phyloP scores from a whole-genome alignment of 2,888 invertebrate species.

The Himalopsyche anomala region DNA sequence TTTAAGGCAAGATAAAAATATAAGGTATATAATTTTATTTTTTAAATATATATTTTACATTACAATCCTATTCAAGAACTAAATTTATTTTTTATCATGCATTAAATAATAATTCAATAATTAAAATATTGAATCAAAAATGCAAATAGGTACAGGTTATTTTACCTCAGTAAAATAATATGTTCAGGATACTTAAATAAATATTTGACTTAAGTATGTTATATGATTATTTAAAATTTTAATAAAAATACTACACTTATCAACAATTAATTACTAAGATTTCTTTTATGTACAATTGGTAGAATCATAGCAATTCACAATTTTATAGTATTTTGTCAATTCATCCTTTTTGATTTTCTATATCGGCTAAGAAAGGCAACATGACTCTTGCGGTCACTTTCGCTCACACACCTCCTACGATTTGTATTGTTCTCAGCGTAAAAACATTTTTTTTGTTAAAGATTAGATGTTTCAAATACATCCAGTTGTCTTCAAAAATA shows the following conservation, averaged over 20 bases:
- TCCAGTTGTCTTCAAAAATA: neutral
- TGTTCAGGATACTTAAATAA: slow-evolving; percentile 13
- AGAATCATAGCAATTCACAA: slow-evolving; percentile 7
- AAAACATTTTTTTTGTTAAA: neutral
- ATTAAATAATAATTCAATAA: slow-evolving; percentile 49
- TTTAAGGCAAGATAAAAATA: slow-evolving; percentile 37
- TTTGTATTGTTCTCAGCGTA: too few relatives aligned
- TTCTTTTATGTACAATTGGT: slow-evolving; percentile 36
- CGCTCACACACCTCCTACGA: too few relatives aligned
- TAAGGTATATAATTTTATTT: slow-evolving; percentile 2
- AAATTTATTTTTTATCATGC: slow-evolving; percentile 22
- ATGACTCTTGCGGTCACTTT: too few relatives aligned
- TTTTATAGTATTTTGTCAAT: slow-evolving; percentile 14
- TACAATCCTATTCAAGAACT: neutral
- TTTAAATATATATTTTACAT: neutral
- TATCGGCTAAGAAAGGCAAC: slow-evolving; percentile 33
- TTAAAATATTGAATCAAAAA: slow-evolving; percentile 48
- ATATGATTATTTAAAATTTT: slow-evolving; percentile 24
- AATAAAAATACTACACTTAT: neutral
- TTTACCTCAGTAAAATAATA: slow-evolving; percentile 36
- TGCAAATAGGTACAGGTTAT: slow-evolving; percentile 50
- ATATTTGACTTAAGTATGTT: slow-evolving; percentile 28
- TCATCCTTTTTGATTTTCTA: neutral
- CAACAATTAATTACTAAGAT: neutral
- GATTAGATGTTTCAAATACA: neutral